A percentile compares a stretch with the other conserved stretches of the same genome.
These are phyloP conservation scores for Tragelaphus buxtoni DNA, from an alignment of 2,113 vertebrate genomes.

Conservation along the genomic window DNA sequence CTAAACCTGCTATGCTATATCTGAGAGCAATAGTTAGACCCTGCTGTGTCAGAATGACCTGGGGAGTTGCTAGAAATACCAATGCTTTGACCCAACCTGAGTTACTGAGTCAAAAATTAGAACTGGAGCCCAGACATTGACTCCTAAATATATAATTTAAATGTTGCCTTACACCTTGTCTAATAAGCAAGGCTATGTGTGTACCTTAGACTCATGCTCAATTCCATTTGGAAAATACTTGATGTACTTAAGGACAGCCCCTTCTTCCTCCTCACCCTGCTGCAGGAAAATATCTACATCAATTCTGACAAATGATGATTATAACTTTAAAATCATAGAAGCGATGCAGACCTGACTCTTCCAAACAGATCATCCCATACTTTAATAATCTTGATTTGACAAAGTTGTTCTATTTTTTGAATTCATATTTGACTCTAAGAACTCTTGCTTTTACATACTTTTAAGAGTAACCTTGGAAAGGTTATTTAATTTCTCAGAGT, in stretches of 20 bases:
- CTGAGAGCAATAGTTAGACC: neutral
- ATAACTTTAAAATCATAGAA: neutral
- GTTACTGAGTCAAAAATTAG: neutral
- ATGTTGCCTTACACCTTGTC: neutral
- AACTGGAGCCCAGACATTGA: neutral
- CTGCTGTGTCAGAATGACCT: neutral
- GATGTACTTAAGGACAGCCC: rapidly evolving
- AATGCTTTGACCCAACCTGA: neutral
- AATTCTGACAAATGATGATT: neutral
- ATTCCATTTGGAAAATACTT: neutral
- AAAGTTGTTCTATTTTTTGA: neutral
- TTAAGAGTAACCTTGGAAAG: constrained; percentile 1
- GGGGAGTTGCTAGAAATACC: neutral
- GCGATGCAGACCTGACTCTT: neutral
- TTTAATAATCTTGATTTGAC: neutral
- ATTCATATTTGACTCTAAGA: neutral
- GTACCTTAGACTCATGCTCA: neutral
- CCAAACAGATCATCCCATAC: neutral
- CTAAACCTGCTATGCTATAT: neutral
- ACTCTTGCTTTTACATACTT: neutral
- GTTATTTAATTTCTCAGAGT: neutral
- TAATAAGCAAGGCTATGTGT: neutral
- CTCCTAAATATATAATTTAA: neutral
- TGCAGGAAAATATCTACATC: neutral
- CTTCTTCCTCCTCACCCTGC: neutral